Base-by-base conservation (phyloP, 2,113 vertebrate genomes). In the Lanius collurio region DNA sequence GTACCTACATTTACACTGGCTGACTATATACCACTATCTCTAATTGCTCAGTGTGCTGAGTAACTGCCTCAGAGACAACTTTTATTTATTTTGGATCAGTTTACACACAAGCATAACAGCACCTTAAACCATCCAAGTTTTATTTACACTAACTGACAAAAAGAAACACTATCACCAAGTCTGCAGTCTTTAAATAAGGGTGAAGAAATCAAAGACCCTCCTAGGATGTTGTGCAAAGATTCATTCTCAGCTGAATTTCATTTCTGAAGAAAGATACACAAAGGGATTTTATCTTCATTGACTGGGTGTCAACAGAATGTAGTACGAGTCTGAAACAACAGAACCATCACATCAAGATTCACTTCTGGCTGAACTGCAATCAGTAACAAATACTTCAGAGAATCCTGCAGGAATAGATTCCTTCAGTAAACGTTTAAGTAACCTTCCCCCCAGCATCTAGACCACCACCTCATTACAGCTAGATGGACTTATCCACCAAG, bases 81-180 rank as follows among this genome's bases (percentile, higher is more conserved):
- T 94, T 68, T 79, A 64, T 95, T 95, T 97, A 82, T 65, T 94
- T 95, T 95, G 75, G 82, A 82, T 95, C 81, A 47, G 60, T 33
- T 83, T 69, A 68, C 63, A 89, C 50, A 65, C 65, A 90, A 52
- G 47, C 19, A 27, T 44, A 89, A 87, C 4, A 77, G 71, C 79
- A 89, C n/a, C 39, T 86, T 77, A 83, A 93, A 30, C 79, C 59
- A 85, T 53, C 6, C 42, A 27, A 88, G 85, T 71, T 89, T 44
- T 63, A 95, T 55, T 90, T 64, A 42, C 19, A 56, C 10, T 42
- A 65, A 60, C 41, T 84, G 70, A 41, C 30, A 30, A 88, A 83
- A 95, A 88, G 33, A 88, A 93, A 87, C 42, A 44, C 47, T 14
- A 31, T 8, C 31, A 49, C 33, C 83, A 64, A 73, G 87, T 49